Evolutionary conservation across 2,888 invertebrate genomes (phyloP), one percentile per base, ranked within the genome.

Genomic region (Meloe dianella): DNA sequence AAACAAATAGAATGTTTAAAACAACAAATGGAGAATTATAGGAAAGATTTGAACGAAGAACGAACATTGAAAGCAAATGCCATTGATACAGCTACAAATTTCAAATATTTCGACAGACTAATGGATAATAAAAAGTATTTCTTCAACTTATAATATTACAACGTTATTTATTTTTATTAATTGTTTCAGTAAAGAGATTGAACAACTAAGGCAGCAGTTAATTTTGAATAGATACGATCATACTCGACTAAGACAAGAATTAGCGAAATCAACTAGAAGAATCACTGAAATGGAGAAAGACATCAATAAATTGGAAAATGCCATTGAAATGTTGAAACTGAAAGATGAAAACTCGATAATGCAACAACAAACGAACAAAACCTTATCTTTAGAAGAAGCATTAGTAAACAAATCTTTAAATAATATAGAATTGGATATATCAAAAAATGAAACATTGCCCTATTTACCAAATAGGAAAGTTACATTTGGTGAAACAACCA

Each of bases 1-100:
- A 62, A 10, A 22, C 62, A 68, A 47, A 61, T 71, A 22, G 22
- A 65, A 29, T 61, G 57, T 10, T 54, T 74, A 22, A 65, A 68
- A 54, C 64, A 67, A 57, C 51, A 68, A 32, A 57, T 68, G 12
- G 66, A 69, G 30, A 63, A 63, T 47, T 68, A 70, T 41, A 66
- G 70, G 51, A 62, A 66, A 47, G 69, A 70, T 68, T 29, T 71
- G 5, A 66, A 68, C 35, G 60, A 69, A 29, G 57, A 69, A 10
- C 17, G n/a, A 30, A 24, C 0, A 12, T 20, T 51, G 27, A 5
- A 17, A 41, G 29, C 2, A 1, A 14, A 60, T 60, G 59, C 4
- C 9, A 17, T 1, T 8, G 20, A 47, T 47, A 8, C 38, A 6
- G 1, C 17, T 17, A 32, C 29, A 7, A 32, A n/a, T 35, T 32